Conservation (phyloP, 1,140 invertebrate genomes). For the Heliconius eleuchia region DNA sequence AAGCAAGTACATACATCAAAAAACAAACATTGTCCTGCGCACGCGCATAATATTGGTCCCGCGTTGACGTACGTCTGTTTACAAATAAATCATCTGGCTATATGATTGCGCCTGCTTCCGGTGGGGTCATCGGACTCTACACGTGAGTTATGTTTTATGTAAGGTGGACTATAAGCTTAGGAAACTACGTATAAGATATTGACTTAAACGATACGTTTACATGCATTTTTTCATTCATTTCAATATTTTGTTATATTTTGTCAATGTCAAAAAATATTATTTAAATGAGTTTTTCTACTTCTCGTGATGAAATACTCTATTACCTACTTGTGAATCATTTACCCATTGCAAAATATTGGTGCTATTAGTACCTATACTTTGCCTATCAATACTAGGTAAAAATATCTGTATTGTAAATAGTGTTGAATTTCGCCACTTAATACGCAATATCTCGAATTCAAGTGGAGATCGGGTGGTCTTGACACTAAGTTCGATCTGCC, state of each 20-base stretch:
- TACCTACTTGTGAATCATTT: too few relatives aligned
- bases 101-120: conserved; percentile 62
- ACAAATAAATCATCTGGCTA: conserved; percentile 75
- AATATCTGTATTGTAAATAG: too few relatives aligned
- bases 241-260: neutral
- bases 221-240: neutral
- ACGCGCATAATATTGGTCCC: conserved; percentile 52
- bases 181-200: neutral
- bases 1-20: conserved; percentile 1
- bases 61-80: conserved; percentile 64
- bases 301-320: too few relatives aligned
- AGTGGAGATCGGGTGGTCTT: too few relatives aligned
- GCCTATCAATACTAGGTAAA: too few relatives aligned
- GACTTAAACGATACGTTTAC: neutral
- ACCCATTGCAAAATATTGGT: too few relatives aligned
- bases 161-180: neutral
- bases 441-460: too few relatives aligned
- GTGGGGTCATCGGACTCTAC: conserved; percentile 45
- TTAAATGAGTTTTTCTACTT: neutral
- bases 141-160: conserved; percentile 34
- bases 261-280: neutral
- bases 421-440: too few relatives aligned
- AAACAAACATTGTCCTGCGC: conserved; percentile 23
- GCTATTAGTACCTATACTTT: too few relatives aligned
- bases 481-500: too few relatives aligned